Evolutionary conservation across 2,888 invertebrate genomes (phyloP), one percentile per base, ranked within the genome.

Genomic region (Aleiodes leptofemur): DNA sequence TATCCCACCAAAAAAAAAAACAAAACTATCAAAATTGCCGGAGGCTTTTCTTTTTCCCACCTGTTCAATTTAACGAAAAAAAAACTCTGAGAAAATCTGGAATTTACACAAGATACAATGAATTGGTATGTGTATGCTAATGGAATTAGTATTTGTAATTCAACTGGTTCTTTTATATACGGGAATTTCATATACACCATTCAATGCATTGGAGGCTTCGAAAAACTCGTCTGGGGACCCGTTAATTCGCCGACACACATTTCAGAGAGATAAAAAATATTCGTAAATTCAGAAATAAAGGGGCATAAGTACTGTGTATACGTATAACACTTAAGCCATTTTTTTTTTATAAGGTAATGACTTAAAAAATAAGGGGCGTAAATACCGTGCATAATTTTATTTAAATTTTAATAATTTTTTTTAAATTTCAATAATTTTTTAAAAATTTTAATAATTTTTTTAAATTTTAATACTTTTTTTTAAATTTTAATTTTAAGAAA

Each of bases 171-270:
- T 59, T 31, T 31, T 13, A 8, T 13, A 38, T 5, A 23, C 4
- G n/a, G 59, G 59, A 64, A 8, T 38, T 43, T 48, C 48, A 23
- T 64, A 23, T 2, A 2, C 23, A 11, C 8, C 8, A 9, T 9
- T 16, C 16, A 64, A 48, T 14, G 43, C 43, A 34, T 43, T 43
- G 43, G 11, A 43, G 43, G 7, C 43, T 43, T 9, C 43, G 43
- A 43, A 64, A n/a, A 64, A 43, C 16, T 43, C 64, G 16, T 16
- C n/a, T 48, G n/a, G 61, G 34, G 64, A 64, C 64, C 64, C 48
- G 59, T 59, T 59, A 34, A 64, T 16, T 64, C 4, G 13, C 9
- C 34, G 59, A 64, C 64, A 64, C 14, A 64, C 64, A 64, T 64
- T 14, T 48, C 29, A 6, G 13, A 14, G 48, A 43, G 16, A n/a